These are phyloP conservation scores for Ptychodera flava DNA, from an alignment of 35 echinoderm and acorn worm species.

Conservation along the genomic window DNA sequence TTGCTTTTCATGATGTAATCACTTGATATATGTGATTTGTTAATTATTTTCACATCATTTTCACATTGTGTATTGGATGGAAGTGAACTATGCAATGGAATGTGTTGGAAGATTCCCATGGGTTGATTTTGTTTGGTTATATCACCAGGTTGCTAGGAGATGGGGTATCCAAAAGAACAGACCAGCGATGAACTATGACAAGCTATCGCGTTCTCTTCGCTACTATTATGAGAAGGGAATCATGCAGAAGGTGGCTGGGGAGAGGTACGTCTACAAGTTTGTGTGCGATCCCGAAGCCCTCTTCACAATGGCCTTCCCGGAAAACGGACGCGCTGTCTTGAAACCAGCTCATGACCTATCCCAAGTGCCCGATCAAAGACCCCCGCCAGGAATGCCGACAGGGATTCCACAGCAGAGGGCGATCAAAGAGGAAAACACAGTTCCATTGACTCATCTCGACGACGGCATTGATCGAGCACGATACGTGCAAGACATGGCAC, in stretches of 20 bases:
- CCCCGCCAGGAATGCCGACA: neutral
- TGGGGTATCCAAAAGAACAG: conserved; percentile 99
- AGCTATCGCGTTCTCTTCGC: conserved; percentile 85
- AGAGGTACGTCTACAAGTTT: conserved; percentile 99
- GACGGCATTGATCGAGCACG: neutral
- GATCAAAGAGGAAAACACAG: neutral
- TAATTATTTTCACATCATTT: too few relatives aligned
- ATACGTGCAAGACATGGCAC: neutral
- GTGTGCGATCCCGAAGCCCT: conserved; percentile 97
- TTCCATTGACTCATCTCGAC: neutral
- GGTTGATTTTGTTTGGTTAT: neutral
- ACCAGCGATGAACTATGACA: conserved; percentile 99
- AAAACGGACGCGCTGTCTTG: conserved; percentile 45
- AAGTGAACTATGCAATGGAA: too few relatives aligned
- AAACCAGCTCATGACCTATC: neutral
- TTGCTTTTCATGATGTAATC: too few relatives aligned
- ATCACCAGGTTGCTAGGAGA: conserved; percentile 68
- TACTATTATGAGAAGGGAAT: conserved; percentile 99
- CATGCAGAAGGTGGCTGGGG: conserved; percentile 99
- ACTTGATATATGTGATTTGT: too few relatives aligned
- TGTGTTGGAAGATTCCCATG: too few relatives aligned
- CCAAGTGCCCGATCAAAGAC: neutral
- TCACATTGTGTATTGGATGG: too few relatives aligned
- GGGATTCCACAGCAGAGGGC: neutral
- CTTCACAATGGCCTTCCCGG: conserved; percentile 95